A percentile compares a stretch with the other conserved stretches of the same genome.
Conservation (phyloP, 2,113 vertebrate genomes). For the Atherinomorus stipes region DNA sequence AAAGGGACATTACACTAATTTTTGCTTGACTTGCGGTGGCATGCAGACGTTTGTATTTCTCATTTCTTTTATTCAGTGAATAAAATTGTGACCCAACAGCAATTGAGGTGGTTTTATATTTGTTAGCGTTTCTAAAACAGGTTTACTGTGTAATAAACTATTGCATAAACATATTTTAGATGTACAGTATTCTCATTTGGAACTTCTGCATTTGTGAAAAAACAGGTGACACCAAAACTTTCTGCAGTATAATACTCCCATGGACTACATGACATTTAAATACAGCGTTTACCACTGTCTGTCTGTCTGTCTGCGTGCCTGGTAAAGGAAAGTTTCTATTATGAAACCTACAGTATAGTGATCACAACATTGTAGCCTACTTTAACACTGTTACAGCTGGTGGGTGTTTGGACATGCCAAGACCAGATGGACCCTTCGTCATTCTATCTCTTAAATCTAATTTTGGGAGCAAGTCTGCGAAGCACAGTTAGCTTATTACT, state of each 20-base stretch:
- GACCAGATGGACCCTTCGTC: neutral
- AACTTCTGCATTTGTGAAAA: neutral
- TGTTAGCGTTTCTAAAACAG: neutral
- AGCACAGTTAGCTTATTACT: constrained; percentile 35
- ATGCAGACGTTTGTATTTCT: neutral
- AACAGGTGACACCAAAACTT: neutral
- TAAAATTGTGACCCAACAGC: too few relatives aligned
- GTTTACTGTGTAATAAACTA: too few relatives aligned
- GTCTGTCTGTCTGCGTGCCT: neutral
- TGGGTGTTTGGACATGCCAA: constrained; percentile 10
- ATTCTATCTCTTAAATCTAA: constrained; percentile 16
- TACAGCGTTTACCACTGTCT: too few relatives aligned
- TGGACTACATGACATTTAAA: too few relatives aligned
- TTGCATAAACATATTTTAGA: too few relatives aligned
- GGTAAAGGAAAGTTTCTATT: neutral
- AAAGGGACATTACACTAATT: neutral
- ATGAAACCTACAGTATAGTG: neutral
- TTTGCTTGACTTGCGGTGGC: neutral
- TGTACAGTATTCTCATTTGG: too few relatives aligned
- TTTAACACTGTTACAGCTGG: neutral
- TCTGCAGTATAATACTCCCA: neutral
- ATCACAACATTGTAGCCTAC: neutral
- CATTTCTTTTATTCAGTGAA: constrained; percentile 1
- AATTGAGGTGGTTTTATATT: neutral
- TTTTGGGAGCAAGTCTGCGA: constrained; percentile 16